A percentile compares a stretch with the other conserved stretches of the same genome.
phyloP scores from a whole-genome alignment of 1,140 invertebrate genomes.

The Neuroterus valhalla region DNA sequence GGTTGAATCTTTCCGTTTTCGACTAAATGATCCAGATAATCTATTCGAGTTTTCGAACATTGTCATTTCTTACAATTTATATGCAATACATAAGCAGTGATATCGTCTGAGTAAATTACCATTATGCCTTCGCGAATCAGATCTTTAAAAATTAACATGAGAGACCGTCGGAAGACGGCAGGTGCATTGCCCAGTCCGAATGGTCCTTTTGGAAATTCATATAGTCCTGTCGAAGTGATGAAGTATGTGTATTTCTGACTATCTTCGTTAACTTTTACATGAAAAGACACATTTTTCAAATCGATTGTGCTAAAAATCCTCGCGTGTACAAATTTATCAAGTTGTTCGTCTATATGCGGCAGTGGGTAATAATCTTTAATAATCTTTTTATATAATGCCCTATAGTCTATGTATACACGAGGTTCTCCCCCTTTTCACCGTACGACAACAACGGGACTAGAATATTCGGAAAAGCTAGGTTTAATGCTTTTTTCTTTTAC shows the following conservation, averaged over 20 bases:
- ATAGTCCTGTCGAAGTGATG: constrained; percentile 43
- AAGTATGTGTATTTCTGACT: constrained; percentile 52
- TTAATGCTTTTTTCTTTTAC: constrained; percentile 37
- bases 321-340: constrained; percentile 55
- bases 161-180: constrained; percentile 52
- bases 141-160: constrained; percentile 38
- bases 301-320: too few relatives aligned
- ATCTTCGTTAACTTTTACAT: constrained; percentile 52
- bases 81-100: background rate
- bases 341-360: constrained; percentile 52
- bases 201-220: constrained; percentile 55
- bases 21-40: constrained; percentile 63
- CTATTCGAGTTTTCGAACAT: constrained; percentile 58
- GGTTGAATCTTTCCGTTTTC: constrained; percentile 56
- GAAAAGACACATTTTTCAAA: constrained; percentile 67
- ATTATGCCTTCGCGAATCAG: background rate
- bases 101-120: constrained; percentile 6
- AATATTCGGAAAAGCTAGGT: constrained; percentile 43
- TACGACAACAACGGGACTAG: constrained; percentile 46
- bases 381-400: too few relatives aligned
- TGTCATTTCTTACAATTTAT: constrained; percentile 67
- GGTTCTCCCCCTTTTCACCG: constrained; percentile 46
- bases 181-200: constrained; percentile 60
- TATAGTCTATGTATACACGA: constrained; percentile 33
- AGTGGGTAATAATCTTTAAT: too few relatives aligned